A percentile compares a stretch with the other conserved stretches of the same genome.
phyloP scores from a whole-genome alignment of 1,140 invertebrate genomes.

The Tachypleus tridentatus region DNA sequence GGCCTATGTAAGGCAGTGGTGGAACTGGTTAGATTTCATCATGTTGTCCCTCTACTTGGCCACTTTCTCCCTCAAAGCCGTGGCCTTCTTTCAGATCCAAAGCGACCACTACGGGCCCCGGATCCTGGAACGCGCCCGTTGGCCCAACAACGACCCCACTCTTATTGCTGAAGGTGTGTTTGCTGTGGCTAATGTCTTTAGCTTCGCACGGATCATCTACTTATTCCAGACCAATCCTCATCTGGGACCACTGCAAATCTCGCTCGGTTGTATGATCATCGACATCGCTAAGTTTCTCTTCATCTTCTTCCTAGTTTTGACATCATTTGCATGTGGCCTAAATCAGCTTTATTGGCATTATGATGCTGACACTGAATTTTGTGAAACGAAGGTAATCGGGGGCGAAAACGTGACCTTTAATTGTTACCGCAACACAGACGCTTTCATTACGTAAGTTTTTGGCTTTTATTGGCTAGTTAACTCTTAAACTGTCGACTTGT shows the following conservation, averaged over 20 bases:
- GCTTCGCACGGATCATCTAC: conserved; percentile 44
- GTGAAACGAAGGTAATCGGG: conserved; percentile 12
- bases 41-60: conserved; percentile 46
- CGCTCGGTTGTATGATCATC: conserved; percentile 43
- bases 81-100: conserved; percentile 41
- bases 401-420: conserved; percentile 20
- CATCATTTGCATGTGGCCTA: conserved; percentile 34
- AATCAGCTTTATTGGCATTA: conserved; percentile 49
- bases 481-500: too few relatives aligned
- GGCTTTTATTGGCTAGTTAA: too few relatives aligned
- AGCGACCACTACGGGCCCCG: conserved; percentile 20
- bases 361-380: conserved; percentile 29
- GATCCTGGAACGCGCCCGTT: conserved; percentile 33
- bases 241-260: conserved; percentile 45
- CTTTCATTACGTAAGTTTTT: conserved; percentile 30
- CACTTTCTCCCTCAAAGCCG: conserved; percentile 40
- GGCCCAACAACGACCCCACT: conserved; percentile 45
- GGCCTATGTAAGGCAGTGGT: conserved; percentile 44
- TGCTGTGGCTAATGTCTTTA: conserved; percentile 47
- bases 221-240: conserved; percentile 47
- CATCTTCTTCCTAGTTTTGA: conserved; percentile 38
- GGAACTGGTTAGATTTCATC: conserved; percentile 47
- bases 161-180: conserved; percentile 46
- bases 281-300: conserved; percentile 43
- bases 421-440: conserved; percentile 26